Percentiles rank a stretch among this genome's conserved stretches.
phyloP scores from a whole-genome alignment of 2,113 vertebrate species.

The Scatophagus argus region DNA sequence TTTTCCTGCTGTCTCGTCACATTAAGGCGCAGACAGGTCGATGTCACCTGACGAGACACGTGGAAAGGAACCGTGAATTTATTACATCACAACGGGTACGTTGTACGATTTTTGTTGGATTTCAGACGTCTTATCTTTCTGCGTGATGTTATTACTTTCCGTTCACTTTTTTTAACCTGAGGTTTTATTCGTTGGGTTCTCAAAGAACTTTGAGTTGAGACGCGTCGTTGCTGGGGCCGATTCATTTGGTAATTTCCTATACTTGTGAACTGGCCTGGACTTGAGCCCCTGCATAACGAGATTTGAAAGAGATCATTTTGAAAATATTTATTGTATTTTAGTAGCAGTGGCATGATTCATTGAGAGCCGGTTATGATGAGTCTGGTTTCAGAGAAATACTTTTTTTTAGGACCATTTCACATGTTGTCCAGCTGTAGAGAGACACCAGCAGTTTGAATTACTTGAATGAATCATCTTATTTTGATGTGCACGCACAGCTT shows the following conservation, averaged over 20 bases:
- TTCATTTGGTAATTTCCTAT: neutral
- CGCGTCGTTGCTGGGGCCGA: neutral
- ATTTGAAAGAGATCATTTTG: no score
- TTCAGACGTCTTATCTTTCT: neutral
- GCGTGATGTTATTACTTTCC: neutral
- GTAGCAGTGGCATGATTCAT: no score
- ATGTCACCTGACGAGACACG: conserved; percentile 24
- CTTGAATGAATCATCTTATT: no score
- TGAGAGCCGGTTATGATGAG: neutral
- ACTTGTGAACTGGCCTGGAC: neutral
- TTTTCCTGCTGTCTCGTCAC: conserved; percentile 27
- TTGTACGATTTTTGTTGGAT: neutral
- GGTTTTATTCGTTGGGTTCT: no score
- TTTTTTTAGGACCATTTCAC: no score
- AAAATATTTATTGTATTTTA: no score
- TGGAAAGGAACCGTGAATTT: neutral
- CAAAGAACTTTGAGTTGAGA: neutral
- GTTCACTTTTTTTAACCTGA: neutral
- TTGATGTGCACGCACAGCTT: no score
- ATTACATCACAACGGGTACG: neutral
- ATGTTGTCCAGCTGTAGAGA: no score
- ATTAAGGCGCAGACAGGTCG: conserved; percentile 8
- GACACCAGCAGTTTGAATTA: no score
- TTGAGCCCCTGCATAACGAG: no score
- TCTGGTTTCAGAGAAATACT: neutral